Evolutionary conservation across 1,140 invertebrate genomes (phyloP), one percentile per base, ranked within the genome.

Genomic region (Drosophila repletoides): DNA sequence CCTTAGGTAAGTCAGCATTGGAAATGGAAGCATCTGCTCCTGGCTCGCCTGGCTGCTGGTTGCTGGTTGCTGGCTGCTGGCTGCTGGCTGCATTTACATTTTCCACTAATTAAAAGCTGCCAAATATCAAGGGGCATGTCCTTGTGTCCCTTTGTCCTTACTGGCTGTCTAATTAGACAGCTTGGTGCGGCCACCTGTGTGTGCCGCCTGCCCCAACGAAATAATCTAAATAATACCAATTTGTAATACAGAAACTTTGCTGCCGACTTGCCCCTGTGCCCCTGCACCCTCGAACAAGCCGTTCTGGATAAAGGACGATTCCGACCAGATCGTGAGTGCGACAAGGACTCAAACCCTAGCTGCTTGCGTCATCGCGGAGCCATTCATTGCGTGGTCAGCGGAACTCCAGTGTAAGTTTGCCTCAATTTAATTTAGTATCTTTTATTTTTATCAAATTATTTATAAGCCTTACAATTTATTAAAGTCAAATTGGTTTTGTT

Each of bases 241-340:
- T 58, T 88, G 92, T 17, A 24, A 29, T 48, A 3, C 26, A 97
- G 97, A 89, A 97, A 97, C 90, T 98, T 97, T 88, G 96, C 97
- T 2, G 93, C 95, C 3, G 95, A 97, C 89, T 90, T 96, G 7
- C 93, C 94, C 5, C 92, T 97, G 9, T 99, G 98, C 87, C 98
- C 98, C 0, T 99, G 98, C 88, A 97, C 94, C 0, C 73, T 99
- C 53, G 93, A 96, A 63, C 98, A 99, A 77, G 98, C 97, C 0
- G 88, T 98, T 0, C 91, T 94, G 24, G 98, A 99, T 83, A 96
- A 97, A 89, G 98, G 98, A 5, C 92, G 97, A 9, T 99, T 95
- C 88, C 92, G 97, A 66, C 96, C 98, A 0, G 97, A 99, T 90
- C 94, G 94, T 40, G 94, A 95, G 49, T 99, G 98, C 87, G 97